Percentiles rank a stretch among this genome's conserved stretches.
These are phyloP conservation scores for Graphium colonna DNA, from an alignment of 2,888 invertebrate genomes.

Conservation along the genomic window DNA sequence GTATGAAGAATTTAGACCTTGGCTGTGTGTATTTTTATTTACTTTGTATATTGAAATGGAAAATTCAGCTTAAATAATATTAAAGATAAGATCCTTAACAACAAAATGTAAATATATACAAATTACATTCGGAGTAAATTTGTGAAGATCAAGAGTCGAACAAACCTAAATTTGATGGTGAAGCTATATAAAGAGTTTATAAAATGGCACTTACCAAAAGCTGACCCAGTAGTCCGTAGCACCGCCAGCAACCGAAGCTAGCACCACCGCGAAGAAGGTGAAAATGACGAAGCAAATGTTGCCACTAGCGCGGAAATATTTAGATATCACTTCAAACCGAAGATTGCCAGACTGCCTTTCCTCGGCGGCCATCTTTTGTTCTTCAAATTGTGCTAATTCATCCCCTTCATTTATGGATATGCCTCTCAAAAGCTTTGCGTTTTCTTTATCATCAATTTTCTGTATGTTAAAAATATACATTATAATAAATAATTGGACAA, in stretches of 20 bases:
- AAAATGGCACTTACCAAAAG: constrained; percentile 84
- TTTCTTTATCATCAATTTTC: constrained; percentile 46
- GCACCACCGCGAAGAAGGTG: constrained; percentile 48
- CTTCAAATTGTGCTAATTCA: constrained; percentile 53
- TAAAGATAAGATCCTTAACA: too few relatives aligned
- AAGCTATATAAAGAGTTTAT: too few relatives aligned
- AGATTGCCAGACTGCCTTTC: constrained; percentile 63
- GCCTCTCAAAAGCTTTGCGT: constrained; percentile 31
- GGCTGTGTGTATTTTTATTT: too few relatives aligned
- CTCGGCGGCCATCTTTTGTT: constrained; percentile 60
- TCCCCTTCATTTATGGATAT: constrained; percentile 46
- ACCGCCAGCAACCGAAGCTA: constrained; percentile 82
- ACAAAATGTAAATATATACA: too few relatives aligned
- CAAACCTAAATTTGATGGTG: too few relatives aligned
- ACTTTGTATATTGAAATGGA: too few relatives aligned
- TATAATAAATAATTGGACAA: too few relatives aligned
- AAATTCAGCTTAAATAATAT: too few relatives aligned
- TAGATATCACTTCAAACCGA: constrained; percentile 57
- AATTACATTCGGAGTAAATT: too few relatives aligned
- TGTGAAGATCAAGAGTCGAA: too few relatives aligned
- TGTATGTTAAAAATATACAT: too few relatives aligned
- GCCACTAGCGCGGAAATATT: constrained; percentile 63
- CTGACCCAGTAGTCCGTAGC: constrained; percentile 85
- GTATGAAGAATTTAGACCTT: too few relatives aligned
- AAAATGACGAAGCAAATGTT: constrained; percentile 50